A percentile compares a stretch with the other conserved stretches of the same genome.
Conservation (phyloP, 2,797 vertebrate genomes). For the Phataginus tetradactyla region DNA sequence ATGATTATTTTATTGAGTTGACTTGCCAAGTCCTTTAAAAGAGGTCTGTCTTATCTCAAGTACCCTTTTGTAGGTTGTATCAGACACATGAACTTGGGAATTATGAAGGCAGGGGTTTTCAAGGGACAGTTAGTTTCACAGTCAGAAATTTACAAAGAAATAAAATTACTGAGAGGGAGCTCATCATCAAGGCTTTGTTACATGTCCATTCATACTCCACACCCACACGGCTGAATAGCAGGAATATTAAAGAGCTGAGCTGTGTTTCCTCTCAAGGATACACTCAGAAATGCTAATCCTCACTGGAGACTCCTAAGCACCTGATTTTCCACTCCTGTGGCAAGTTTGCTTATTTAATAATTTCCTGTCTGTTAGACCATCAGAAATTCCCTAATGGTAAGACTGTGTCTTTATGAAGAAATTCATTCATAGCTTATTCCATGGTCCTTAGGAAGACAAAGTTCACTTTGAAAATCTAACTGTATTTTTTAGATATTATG, state of each 20-base stretch:
- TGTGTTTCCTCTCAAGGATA: constrained; percentile 9
- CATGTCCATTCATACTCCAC: background rate
- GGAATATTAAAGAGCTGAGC: background rate
- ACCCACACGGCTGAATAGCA: constrained; percentile 3
- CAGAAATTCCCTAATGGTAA: background rate
- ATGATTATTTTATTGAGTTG: background rate
- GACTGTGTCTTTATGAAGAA: background rate
- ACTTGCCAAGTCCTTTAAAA: background rate
- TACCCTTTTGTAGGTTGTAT: background rate
- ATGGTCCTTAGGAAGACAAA: background rate
- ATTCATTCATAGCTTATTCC: background rate
- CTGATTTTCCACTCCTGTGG: background rate
- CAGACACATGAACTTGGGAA: background rate
- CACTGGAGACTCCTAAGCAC: background rate
- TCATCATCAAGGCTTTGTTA: background rate
- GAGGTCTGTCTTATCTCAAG: background rate
- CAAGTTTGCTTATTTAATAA: background rate
- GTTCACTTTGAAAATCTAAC: constrained; percentile 1
- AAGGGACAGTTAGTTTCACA: background rate
- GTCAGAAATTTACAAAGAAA: constrained; percentile 6
- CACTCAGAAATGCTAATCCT: background rate
- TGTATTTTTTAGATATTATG: background rate
- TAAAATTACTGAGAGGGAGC: background rate
- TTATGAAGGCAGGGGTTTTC: constrained; percentile 11
- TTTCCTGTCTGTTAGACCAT: background rate